Conservation (phyloP, 2,113 vertebrate genomes). For the Apteryx mantelli region DNA sequence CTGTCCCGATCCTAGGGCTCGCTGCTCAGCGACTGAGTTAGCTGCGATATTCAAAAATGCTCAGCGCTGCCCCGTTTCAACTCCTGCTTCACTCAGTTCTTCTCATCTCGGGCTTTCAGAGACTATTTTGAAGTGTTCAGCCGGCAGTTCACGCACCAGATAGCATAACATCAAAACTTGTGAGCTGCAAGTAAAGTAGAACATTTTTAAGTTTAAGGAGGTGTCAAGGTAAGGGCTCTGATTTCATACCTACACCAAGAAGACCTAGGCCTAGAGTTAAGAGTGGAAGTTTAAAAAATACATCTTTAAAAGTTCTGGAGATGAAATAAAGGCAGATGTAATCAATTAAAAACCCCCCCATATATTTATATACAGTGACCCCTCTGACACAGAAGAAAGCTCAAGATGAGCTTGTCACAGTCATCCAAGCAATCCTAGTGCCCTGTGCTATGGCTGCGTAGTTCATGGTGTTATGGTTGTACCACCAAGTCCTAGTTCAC, state of each 20-base stretch:
- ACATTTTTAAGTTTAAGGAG: neutral
- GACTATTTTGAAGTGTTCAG: neutral
- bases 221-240: neutral
- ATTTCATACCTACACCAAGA: neutral
- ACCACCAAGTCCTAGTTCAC: neutral
- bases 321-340: neutral
- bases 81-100: neutral
- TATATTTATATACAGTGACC: neutral
- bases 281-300: neutral
- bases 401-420: neutral
- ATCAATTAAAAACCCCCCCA: neutral
- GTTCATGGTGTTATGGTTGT: neutral
- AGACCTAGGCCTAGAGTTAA: neutral
- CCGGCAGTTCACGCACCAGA: neutral
- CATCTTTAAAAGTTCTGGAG: neutral
- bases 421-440: rapidly evolving
- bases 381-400: neutral
- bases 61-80: neutral
- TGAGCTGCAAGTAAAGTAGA: neutral
- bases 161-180: neutral
- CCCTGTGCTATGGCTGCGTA: rapidly evolving
- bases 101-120: neutral
- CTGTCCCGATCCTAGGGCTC: neutral
- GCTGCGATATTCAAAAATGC: neutral
- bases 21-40: neutral